Percentiles rank a stretch among this genome's conserved stretches.
These are phyloP conservation scores for Galagoides demidoff DNA, from an alignment of 2,797 vertebrate species.

Conservation along the genomic window DNA sequence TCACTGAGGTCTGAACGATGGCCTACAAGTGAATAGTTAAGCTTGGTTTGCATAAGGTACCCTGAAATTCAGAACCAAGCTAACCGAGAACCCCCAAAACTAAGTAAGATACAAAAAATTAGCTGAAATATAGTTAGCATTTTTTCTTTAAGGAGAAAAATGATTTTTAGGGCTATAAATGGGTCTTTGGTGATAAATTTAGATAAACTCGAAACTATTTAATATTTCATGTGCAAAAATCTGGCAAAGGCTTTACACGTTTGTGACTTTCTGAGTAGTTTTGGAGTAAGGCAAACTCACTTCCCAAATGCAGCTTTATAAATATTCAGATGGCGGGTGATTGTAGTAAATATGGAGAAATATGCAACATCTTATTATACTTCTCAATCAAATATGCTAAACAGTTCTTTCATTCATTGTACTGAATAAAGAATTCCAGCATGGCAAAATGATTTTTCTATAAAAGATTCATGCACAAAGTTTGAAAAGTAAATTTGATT, in stretches of 20 bases:
- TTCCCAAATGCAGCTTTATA: slow-evolving; percentile 70
- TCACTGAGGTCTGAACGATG: background rate
- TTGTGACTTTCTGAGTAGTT: slow-evolving; percentile 70
- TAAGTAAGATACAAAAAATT: background rate
- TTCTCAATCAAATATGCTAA: slow-evolving; percentile 81
- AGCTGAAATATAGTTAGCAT: background rate
- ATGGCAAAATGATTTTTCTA: slow-evolving; percentile 75
- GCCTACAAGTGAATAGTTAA: background rate
- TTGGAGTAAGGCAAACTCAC: slow-evolving; percentile 41
- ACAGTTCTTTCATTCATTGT: slow-evolving; percentile 78
- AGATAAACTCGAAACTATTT: slow-evolving; percentile 59
- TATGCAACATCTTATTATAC: slow-evolving; percentile 61
- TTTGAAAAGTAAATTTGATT: slow-evolving; percentile 75
- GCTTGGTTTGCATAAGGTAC: background rate
- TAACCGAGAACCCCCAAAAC: background rate
- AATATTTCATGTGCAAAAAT: slow-evolving; percentile 67
- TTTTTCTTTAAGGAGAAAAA: slow-evolving; percentile 41
- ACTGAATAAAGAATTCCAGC: slow-evolving; percentile 69
- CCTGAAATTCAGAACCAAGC: background rate
- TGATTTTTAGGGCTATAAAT: slow-evolving; percentile 48
- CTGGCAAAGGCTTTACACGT: slow-evolving; percentile 51
- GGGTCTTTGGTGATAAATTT: slow-evolving; percentile 57
- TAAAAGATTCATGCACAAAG: slow-evolving; percentile 77
- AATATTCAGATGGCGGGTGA: slow-evolving; percentile 74
- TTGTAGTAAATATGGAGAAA: slow-evolving; percentile 80